Base-by-base conservation (phyloP, 2,797 vertebrate genomes). In the Acipenser oxyrinchus region DNA sequence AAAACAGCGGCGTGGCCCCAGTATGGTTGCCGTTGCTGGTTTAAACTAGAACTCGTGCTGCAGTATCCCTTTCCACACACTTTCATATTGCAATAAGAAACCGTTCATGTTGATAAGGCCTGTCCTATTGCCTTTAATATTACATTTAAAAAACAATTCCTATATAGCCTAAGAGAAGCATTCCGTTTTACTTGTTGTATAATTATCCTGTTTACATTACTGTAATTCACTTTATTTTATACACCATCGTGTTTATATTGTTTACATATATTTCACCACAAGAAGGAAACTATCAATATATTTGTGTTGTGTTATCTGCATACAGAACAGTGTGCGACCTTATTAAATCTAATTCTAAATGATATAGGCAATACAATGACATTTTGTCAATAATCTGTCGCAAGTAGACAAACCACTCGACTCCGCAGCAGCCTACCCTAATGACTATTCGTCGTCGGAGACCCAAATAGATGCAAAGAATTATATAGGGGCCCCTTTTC, bases 1-100 rank as follows among this genome's bases (percentile, higher is more conserved):
- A 84, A 87, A 86, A 76, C 76, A 75, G 74, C 76, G 76, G 77
- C 77, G 75, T 76, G 70, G 71, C 51, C 68, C 50, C 61, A 70
- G 68, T 49, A 65, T 62, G 70, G 63, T 62, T 15, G 58, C 37
- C 58, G 57, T 68, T 62, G 63, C 67, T 49, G 64, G 49, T 51
- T 51, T 70, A 60, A 71, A 60, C 64, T 50, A 64, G 52, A n/a
- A 37, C 57, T 53, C 49, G 52, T 67, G 61, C 49, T 64, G 23
- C 53, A 59, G 37, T 59, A 52, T 51, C 49, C 64, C 62, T 63
- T 58, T 18, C 11, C 9, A 63, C 64, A 23, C 51, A 55, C 62
- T 63, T 63, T 58, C 37, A 58, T n/a, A 66, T 57, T 64, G 63
- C 49, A 52, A 58, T 59, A 50, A n/a, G 37, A 37, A 37, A 37